phyloP scores from a whole-genome alignment of 2,797 vertebrate genomes.

The Neostethus bicornis region DNA sequence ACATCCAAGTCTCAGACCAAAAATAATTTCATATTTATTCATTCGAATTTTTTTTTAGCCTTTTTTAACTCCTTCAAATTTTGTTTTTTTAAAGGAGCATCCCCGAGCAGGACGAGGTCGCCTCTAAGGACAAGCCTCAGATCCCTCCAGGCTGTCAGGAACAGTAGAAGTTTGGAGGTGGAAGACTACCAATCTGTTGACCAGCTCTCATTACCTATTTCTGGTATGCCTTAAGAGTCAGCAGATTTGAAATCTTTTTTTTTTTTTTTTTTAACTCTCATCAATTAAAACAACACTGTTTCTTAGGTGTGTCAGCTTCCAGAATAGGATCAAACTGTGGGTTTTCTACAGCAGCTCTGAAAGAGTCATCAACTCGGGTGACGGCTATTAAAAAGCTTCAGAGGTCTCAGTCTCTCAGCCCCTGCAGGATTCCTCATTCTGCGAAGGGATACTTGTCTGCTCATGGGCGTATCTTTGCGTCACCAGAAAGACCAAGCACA shows the following conservation, averaged over 20 bases:
- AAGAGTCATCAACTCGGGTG: constrained; percentile 11
- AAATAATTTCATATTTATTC: not conserved
- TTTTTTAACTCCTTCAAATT: not conserved
- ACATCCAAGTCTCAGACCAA: no score
- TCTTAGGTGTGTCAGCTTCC: constrained; percentile 35
- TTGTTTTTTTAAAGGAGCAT: constrained; percentile 29
- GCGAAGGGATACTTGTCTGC: constrained; percentile 42
- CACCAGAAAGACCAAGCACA: constrained; percentile 46
- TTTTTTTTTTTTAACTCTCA: not conserved
- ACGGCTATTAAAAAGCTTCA: constrained; percentile 46
- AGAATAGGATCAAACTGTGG: constrained; percentile 4
- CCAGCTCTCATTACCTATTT: constrained; percentile 34
- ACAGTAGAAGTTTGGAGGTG: constrained; percentile 80
- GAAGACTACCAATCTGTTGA: constrained; percentile 69
- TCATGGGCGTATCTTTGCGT: constrained; percentile 51
- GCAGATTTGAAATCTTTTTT: not conserved
- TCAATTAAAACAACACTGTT: not conserved
- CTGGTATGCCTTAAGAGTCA: constrained; percentile 38
- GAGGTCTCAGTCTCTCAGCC: constrained; percentile 73
- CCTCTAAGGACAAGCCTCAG: constrained; percentile 79
- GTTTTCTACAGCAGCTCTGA: constrained; percentile 14
- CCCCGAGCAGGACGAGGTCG: constrained; percentile 66
- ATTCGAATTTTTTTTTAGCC: not conserved
- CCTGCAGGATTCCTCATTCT: constrained; percentile 59
- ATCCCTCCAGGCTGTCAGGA: constrained; percentile 80